Conservation (phyloP, 1,140 invertebrate species). For the Lasioglossum baleicum region DNA sequence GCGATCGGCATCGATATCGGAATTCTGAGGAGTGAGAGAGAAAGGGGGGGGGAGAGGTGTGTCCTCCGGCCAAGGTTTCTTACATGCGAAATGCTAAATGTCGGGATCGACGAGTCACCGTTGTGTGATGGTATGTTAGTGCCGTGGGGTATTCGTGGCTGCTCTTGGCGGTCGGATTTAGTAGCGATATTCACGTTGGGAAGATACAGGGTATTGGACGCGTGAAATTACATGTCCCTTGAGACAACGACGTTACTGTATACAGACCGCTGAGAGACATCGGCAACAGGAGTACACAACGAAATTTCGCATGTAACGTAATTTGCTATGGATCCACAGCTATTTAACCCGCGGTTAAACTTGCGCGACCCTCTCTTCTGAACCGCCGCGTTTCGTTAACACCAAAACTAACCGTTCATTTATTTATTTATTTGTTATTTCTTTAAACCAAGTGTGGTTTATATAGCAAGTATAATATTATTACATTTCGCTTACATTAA, state of each 20-base stretch:
- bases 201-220: slow-evolving; percentile 25
- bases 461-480: too few species aligned
- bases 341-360: not conserved
- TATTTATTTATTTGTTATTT: too few species aligned
- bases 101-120: slow-evolving; percentile 25
- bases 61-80: slow-evolving; percentile 2
- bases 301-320: slow-evolving; percentile 19
- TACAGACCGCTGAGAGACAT: not conserved
- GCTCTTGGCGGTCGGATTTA: slow-evolving; percentile 21
- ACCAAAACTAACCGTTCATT: too few species aligned
- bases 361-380: not conserved
- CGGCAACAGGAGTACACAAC: slow-evolving; percentile 2
- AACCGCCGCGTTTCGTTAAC: not conserved
- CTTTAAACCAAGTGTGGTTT: too few species aligned
- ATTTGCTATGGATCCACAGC: not conserved
- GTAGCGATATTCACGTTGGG: slow-evolving; percentile 20
- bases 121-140: slow-evolving; percentile 26
- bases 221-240: slow-evolving; percentile 67
- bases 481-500: too few species aligned
- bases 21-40: too few species aligned
- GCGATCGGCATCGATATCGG: slow-evolving; percentile 29
- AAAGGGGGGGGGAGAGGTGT: not conserved
- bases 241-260: slow-evolving; percentile 12
- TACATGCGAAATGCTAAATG: slow-evolving; percentile 26
- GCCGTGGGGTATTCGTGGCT: slow-evolving; percentile 25